Conservation (phyloP, 2,888 invertebrate species). For the Anodontia alba region DNA sequence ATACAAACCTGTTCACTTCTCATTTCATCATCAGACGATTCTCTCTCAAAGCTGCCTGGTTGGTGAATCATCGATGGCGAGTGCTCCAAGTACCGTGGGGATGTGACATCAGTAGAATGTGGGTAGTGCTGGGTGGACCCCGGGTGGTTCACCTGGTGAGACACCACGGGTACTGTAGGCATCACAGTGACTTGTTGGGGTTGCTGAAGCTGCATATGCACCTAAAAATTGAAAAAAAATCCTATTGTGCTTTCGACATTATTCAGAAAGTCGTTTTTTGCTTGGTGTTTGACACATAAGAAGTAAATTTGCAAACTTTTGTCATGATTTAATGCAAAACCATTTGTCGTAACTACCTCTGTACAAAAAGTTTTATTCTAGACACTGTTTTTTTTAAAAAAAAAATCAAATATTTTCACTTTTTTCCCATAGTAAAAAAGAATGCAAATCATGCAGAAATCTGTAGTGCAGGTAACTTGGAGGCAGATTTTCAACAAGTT, state of each 20-base stretch:
- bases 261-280: no score
- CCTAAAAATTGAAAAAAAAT: not conserved
- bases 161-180: not conserved
- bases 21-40: constrained; percentile 81
- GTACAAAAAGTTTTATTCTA: no score
- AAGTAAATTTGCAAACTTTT: no score
- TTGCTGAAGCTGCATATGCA: constrained; percentile 34
- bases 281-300: no score
- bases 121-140: constrained; percentile 45
- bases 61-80: constrained; percentile 59
- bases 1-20: constrained; percentile 69
- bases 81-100: constrained; percentile 50
- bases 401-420: no score
- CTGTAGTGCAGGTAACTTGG: no score
- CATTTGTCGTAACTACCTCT: no score
- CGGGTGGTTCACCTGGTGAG: constrained; percentile 36
- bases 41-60: constrained; percentile 70
- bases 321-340: no score
- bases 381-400: no score
- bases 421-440: no score
- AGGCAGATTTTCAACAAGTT: no score
- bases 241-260: not conserved
- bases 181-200: not conserved
- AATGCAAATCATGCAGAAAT: no score
- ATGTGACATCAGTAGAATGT: constrained; percentile 35